These are phyloP conservation scores for Patella pellucida DNA, from an alignment of 2,888 invertebrate species.

Conservation along the genomic window DNA sequence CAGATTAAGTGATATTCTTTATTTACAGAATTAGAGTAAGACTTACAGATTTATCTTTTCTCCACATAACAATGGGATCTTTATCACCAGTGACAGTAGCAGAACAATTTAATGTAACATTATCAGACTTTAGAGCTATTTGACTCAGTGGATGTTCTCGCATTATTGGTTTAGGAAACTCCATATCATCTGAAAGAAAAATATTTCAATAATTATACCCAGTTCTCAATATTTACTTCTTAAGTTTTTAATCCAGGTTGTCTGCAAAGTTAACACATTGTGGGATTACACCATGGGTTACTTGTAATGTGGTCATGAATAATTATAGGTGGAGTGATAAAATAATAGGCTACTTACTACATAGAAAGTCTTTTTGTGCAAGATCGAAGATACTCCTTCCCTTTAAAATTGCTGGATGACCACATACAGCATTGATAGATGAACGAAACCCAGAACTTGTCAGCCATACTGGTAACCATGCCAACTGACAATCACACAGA, in stretches of 20 bases:
- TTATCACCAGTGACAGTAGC: slow-evolving; percentile 77
- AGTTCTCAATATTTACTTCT: no score
- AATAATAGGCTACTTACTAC: slow-evolving; percentile 70
- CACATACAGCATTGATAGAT: slow-evolving; percentile 80
- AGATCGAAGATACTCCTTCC: slow-evolving; percentile 80
- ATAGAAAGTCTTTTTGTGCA: slow-evolving; percentile 72
- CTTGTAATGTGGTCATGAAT: background rate
- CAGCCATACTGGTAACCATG: slow-evolving; percentile 89
- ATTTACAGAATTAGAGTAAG: background rate
- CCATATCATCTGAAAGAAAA: slow-evolving; percentile 75
- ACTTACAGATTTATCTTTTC: slow-evolving; percentile 80
- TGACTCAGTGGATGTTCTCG: slow-evolving; percentile 85
- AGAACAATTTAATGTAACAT: slow-evolving; percentile 85
- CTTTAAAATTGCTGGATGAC: slow-evolving; percentile 84
- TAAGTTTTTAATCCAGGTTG: no score
- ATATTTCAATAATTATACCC: background rate
- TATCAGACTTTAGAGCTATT: slow-evolving; percentile 88
- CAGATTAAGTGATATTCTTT: background rate
- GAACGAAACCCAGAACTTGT: slow-evolving; percentile 74
- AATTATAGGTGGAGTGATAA: background rate
- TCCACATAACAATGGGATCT: slow-evolving; percentile 81
- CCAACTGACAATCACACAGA: slow-evolving; percentile 89
- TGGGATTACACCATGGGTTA: background rate
- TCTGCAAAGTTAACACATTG: no score
- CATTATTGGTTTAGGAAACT: slow-evolving; percentile 88